Percentiles rank a stretch among this genome's conserved stretches.
Evolutionary conservation across 1,140 invertebrate genomes (phyloP).

Genomic region (Melitaea cinxia): DNA sequence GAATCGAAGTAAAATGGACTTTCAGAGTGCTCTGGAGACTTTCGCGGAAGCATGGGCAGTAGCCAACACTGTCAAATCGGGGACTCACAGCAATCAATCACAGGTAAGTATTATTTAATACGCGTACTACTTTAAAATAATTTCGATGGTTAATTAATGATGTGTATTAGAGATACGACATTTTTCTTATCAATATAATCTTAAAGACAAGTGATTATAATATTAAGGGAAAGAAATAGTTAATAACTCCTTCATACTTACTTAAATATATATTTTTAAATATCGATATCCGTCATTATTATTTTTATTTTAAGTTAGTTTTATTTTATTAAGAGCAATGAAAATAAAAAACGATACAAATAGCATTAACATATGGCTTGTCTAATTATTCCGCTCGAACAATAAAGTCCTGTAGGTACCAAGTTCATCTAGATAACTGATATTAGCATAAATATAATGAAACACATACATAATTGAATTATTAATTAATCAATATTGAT

Average conservation of each 20-base stretch:
- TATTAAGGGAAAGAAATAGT: background rate
- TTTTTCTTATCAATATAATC: background rate
- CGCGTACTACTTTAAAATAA: background rate
- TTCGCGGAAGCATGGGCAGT: constrained; percentile 98
- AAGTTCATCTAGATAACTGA: constrained; percentile 68
- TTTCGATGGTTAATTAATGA: background rate
- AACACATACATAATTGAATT: constrained; percentile 50
- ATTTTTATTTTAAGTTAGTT: too few relatives aligned
- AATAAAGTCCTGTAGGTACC: constrained; percentile 54
- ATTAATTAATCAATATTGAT: constrained; percentile 57
- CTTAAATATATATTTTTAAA: too few relatives aligned
- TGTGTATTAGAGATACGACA: background rate
- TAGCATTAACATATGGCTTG: constrained; percentile 32
- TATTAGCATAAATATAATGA: constrained; percentile 70
- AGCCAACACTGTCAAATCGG: constrained; percentile 89
- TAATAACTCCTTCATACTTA: too few relatives aligned
- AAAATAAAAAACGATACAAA: constrained; percentile 3
- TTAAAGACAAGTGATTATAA: too few relatives aligned
- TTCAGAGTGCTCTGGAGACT: constrained; percentile 98
- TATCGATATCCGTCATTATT: too few relatives aligned
- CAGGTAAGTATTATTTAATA: constrained; percentile 81
- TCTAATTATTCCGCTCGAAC: constrained; percentile 53
- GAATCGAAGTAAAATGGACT: constrained; percentile 89
- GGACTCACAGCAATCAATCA: constrained; percentile 79
- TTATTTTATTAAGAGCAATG: background rate